Evolutionary conservation across 1,140 invertebrate species (phyloP), one percentile per base, ranked within the genome.

Genomic region (Vanessa atalanta): DNA sequence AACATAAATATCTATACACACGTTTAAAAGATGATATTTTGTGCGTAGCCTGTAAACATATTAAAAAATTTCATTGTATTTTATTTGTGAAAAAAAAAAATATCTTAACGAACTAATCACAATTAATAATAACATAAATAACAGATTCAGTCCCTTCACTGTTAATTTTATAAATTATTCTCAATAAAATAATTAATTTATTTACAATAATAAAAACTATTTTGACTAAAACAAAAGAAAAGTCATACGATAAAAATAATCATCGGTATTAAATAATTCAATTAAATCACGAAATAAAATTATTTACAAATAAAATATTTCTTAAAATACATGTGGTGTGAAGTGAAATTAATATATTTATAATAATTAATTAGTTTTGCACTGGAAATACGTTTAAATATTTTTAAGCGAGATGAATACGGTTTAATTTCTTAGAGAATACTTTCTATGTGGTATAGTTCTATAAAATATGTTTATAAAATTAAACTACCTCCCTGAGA

Each of bases 401-500:
- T 60, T 12, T 51, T 14, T 60, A 60, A 60, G 23, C 51, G 51
- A 60, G 14, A 60, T 26, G 20, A 60, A 63, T 70, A 64, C 14
- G 53, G 14, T 50, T 60, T 64, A 23, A 70, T 64, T 37, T 63
- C 61, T 60, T 51, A 51, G 63, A 53, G 51, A 68, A 63, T 68
- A 63, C 13, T 50, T 61, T 53, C 51, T 70, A 55, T 67, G 50
- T 53, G 65, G 51, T 16, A 26, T 67, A 48, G 51, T n/a, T 47
- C 3, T 67, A 67, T n/a, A 66, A 51, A 11, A 68, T 63, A 57
- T 16, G 48, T 11, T 43, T 13, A 26, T 37, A 14, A 47, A 43
- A 70, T 50, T 73, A 64, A 82, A 91, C 91, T 95, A 95, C 93
- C 94, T 95, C 72, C 93, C 93, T 31, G 95, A 95, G 89, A 96